Evolutionary conservation across 2,113 vertebrate species (phyloP), one percentile per base, ranked within the genome.

Genomic region (Pao palembangensis): DNA sequence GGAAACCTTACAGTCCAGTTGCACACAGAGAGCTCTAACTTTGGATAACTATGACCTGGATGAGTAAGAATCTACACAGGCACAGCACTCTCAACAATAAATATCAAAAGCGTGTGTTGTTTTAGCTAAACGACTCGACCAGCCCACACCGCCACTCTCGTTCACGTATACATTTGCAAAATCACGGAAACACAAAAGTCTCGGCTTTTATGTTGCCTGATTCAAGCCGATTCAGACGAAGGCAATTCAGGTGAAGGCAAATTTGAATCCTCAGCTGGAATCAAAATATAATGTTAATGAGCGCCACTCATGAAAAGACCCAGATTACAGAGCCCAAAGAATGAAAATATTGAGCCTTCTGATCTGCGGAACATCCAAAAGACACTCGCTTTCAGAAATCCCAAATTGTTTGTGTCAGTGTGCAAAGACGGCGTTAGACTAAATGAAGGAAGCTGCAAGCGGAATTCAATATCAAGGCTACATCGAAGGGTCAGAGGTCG

Each of bases 221-320:
- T 76, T 83, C 66, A 71, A 64, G 73, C 55, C 55, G 64, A 78
- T 79, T 85, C 64, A 71, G 51, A 66, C 65, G n/a, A n/a, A n/a
- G 43, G 58, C 51, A 71, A 59, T 58, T 76, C 75, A 86, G 78
- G 80, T 75, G 61, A 67, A 75, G 67, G 63, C 54, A 76, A 69
- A 84, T 85, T 61, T 73, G 80, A 75, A 84, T 85, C 67, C 71
- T 72, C 69, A 69, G 81, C 69, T 81, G 72, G 61, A 77, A 74
- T 52, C 66, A 51, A 60, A 71, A 79, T 64, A 79, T 67, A 78
- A 75, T 76, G 77, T 70, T 86, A 83, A 89, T 82, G 81, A 85
- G 82, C 61, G 65, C 67, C 73, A 44, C 64, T 74, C 55, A 74
- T 80, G 68, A 82, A 79, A 49, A 64, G 67, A 74, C 67, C 71